Evolutionary conservation across 37 sponge, comb jelly and placozoan genomes (phyloP), one percentile per base, ranked within the genome.

Genomic region (Haliclona indistincta): DNA sequence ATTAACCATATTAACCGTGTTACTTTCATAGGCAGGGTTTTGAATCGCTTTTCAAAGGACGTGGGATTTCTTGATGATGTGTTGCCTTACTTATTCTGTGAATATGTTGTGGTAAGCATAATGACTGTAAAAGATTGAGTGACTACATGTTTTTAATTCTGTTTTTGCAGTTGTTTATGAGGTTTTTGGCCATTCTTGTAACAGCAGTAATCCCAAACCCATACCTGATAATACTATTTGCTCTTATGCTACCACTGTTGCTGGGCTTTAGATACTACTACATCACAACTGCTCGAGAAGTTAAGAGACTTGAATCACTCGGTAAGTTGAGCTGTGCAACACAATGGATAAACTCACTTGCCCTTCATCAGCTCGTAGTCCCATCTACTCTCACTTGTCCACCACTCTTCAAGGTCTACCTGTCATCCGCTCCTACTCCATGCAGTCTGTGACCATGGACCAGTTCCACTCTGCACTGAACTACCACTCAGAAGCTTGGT

Each of bases 341-440:
- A n/a, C n/a, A n/a, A n/a, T n/a, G n/a, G n/a, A n/a, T n/a, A n/a
- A n/a, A n/a, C n/a, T n/a, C n/a, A n/a, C n/a, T n/a, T n/a, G n/a
- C n/a, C n/a, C n/a, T n/a, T n/a, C n/a, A n/a, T n/a, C 82, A 93
- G 93, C 89, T 58, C 89, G 93, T 3, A 93, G 93, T 77, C 93
- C 93, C n/a, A 25, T 93, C 51, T 93, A 85, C 44, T 88, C 89
- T 56, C 93, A 93, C 68, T 64, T 93, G 23, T 84, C 93, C 13
- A 67, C 76, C 37, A 84, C 93, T 3, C 69, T 93, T 28, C 89
- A 84, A 75, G 93, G 93, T 0, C 74, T 93, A 52, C 44, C 93
- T 23, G 84, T 82, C 43, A 93, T 93, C 29, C 55, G 93, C 35
- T 67, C 93, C 10, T 81, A 71, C 73, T 54, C 56, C 10, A 67